Evolutionary conservation across 2,797 vertebrate genomes (phyloP).

Genomic region (Pristis pectinata): DNA sequence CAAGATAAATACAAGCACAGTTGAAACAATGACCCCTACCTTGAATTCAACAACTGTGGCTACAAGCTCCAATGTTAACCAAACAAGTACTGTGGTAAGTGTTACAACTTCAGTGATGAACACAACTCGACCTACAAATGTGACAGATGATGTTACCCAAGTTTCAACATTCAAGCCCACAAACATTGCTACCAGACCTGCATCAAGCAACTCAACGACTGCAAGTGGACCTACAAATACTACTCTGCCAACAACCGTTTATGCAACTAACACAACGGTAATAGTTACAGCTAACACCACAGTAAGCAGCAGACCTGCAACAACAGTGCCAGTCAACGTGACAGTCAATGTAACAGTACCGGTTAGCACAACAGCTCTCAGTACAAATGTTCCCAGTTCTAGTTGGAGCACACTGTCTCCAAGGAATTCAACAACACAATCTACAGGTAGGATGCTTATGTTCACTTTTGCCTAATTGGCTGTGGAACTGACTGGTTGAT

Average conservation of each 20-base stretch:
- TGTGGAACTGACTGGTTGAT: neutral
- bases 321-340: neutral
- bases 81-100: neutral
- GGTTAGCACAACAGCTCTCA: neutral
- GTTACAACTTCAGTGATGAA: neutral
- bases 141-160: neutral
- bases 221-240: neutral
- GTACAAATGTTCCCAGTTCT: neutral
- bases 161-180: neutral
- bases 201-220: neutral
- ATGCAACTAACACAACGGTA: neutral
- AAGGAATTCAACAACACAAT: neutral
- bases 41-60: too few relatives aligned
- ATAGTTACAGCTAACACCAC: neutral
- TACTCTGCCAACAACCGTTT: neutral
- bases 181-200: neutral
- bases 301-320: neutral
- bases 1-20: neutral
- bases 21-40: neutral
- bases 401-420: neutral
- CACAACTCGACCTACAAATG: neutral
- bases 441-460: neutral
- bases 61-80: neutral
- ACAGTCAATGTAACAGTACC: neutral
- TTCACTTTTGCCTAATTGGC: too few relatives aligned